Conservation (phyloP, 1,140 invertebrate genomes). For the Neodiprion fabricii region DNA sequence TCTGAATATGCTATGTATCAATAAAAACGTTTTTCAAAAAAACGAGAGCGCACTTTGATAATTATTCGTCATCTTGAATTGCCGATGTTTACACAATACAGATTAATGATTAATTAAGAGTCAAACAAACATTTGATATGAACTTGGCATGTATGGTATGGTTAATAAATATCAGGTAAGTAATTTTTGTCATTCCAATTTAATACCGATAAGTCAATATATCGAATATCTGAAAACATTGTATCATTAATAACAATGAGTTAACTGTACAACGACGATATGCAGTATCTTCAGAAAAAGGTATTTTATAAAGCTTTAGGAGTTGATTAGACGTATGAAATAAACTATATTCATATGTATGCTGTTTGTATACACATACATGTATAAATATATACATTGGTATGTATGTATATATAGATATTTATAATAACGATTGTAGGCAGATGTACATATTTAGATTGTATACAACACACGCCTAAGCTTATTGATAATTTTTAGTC, state of each 20-base stretch:
- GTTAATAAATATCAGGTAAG: neutral
- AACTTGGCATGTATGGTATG: no score
- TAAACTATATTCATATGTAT: neutral
- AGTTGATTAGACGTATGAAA: no score
- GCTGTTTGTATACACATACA: neutral
- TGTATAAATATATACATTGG: neutral
- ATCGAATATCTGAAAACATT: neutral
- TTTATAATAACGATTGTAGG: neutral
- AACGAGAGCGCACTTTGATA: no score
- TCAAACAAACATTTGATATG: no score
- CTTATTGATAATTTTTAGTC: neutral
- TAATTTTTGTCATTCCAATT: neutral
- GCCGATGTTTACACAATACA: no score
- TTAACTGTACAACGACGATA: slow-evolving; percentile 5
- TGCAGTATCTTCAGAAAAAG: neutral
- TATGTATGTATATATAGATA: neutral
- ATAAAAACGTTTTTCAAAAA: no score
- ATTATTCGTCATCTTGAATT: no score
- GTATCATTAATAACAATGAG: neutral
- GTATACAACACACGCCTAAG: neutral
- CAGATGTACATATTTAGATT: neutral
- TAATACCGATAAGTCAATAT: neutral
- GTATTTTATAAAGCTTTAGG: neutral
- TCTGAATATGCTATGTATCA: no score
- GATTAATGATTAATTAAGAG: no score